Evolutionary conservation across 2,113 vertebrate genomes (phyloP).

Genomic region (Tenrec ecaudatus): DNA sequence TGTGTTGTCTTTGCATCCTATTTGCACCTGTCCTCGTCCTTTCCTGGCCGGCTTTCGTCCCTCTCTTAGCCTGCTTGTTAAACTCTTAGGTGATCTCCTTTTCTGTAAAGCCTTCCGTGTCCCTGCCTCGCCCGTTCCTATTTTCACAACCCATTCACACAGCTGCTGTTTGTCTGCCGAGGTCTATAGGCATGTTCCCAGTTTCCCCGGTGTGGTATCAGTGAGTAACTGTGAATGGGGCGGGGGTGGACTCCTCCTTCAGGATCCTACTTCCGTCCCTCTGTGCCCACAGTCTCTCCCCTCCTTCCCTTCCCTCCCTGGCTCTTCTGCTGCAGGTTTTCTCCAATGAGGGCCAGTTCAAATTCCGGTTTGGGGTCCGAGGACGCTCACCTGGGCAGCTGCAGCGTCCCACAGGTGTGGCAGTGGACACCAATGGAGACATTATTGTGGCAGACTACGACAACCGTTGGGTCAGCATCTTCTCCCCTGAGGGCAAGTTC

Average conservation of each 20-base stretch:
- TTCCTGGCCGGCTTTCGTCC: not conserved
- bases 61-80: not conserved
- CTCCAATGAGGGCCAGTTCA: constrained; percentile 96
- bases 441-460: constrained; percentile 98
- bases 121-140: not conserved
- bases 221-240: constrained; percentile 30
- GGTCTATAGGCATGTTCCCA: not conserved
- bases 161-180: not conserved
- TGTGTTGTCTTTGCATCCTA: not conserved
- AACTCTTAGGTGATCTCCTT: not conserved
- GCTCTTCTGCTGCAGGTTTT: constrained; percentile 89
- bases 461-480: constrained; percentile 99
- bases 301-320: constrained; percentile 12
- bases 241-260: not conserved
- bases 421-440: constrained; percentile 95
- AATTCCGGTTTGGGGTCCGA: constrained; percentile 95
- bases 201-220: not conserved
- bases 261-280: constrained; percentile 32
- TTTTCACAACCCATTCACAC: not conserved
- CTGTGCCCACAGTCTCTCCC: constrained; percentile 40
- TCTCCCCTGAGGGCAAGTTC: constrained; percentile 97
- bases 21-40: not conserved
- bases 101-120: not conserved
- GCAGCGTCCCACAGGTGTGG: constrained; percentile 96
- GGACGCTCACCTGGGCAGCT: constrained; percentile 97